phyloP scores from a whole-genome alignment of 2,797 vertebrate species.

The Calcarius lapponicus region DNA sequence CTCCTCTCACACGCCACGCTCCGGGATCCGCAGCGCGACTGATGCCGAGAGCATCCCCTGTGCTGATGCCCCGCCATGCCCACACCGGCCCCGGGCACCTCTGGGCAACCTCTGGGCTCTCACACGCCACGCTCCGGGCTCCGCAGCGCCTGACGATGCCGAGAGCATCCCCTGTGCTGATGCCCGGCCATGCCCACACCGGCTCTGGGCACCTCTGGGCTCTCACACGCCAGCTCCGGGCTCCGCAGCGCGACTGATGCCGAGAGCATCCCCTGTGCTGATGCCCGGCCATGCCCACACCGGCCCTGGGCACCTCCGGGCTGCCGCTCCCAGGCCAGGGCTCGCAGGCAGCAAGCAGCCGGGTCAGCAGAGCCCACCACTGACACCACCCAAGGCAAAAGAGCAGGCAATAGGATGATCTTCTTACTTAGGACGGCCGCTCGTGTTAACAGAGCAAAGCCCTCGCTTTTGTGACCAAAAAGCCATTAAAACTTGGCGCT shows the following conservation, averaged over 20 bases:
- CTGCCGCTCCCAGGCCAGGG: neutral
- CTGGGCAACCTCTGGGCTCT: no score
- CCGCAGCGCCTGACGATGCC: no score
- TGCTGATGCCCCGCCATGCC: neutral
- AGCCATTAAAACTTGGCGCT: neutral
- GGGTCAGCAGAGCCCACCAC: accelerated
- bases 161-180: no score
- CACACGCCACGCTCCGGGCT: no score
- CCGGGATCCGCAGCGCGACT: accelerated
- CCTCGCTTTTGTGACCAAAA: neutral
- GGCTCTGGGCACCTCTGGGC: no score
- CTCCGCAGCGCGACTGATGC: no score
- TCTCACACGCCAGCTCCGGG: no score
- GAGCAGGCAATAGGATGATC: accelerated
- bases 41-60: neutral
- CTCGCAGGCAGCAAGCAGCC: neutral
- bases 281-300: no score
- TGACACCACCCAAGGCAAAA: no score
- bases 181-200: no score
- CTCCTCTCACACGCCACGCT: neutral
- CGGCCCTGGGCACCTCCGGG: neutral
- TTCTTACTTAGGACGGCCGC: neutral
- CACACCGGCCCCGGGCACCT: neutral
- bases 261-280: no score
- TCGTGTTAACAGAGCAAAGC: neutral